phyloP scores from a whole-genome alignment of 2,113 vertebrate species.

The Eptatretus burgeri region DNA sequence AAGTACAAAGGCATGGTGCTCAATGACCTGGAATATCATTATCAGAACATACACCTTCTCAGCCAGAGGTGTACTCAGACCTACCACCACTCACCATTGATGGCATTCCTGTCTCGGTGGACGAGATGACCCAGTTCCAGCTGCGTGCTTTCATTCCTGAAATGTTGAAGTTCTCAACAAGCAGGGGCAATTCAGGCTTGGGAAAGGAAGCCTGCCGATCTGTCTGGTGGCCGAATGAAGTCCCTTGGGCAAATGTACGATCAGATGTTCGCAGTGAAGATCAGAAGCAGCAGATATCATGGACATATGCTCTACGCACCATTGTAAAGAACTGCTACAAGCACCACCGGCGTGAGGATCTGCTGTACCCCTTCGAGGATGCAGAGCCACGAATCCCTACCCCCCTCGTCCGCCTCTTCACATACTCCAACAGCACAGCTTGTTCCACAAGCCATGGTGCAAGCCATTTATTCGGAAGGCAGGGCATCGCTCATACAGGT shows the following conservation, averaged over 20 bases:
- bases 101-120: constrained; percentile 86
- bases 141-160: constrained; percentile 91
- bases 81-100: constrained; percentile 81
- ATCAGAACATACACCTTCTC: constrained; percentile 64
- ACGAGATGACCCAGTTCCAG: constrained; percentile 99
- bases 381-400: constrained; percentile 24
- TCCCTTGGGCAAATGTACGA: constrained; percentile 89
- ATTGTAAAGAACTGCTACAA: constrained; percentile 99
- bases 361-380: constrained; percentile 85
- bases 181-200: constrained; percentile 86
- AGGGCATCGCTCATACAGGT: constrained; percentile 96
- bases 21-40: constrained; percentile 75
- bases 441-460: constrained; percentile 78
- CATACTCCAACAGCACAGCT: constrained; percentile 65
- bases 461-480: constrained; percentile 85
- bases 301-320: constrained; percentile 74
- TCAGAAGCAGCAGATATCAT: constrained; percentile 90
- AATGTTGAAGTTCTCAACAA: constrained; percentile 95
- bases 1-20: constrained; percentile 93
- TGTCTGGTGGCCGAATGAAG: constrained; percentile 91
- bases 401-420: constrained; percentile 27
- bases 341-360: constrained; percentile 74
- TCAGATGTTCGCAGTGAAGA: constrained; percentile 88
- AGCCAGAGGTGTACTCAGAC: constrained; percentile 63
- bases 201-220: constrained; percentile 95